Base-by-base conservation (phyloP, 2,113 vertebrate genomes). In the Symphodus melops region DNA sequence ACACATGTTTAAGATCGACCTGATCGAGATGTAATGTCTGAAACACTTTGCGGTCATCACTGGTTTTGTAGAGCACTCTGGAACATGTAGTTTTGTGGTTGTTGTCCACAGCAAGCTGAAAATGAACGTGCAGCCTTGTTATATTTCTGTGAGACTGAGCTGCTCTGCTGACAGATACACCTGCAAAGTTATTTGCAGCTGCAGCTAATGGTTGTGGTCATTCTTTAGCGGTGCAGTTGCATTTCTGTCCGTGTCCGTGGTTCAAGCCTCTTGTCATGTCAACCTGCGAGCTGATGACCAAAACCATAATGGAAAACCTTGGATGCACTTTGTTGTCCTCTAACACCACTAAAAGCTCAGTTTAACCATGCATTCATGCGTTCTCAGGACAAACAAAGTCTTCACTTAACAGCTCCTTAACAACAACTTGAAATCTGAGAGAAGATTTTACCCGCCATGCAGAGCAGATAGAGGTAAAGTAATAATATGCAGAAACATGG, bases 41-140 rank as follows among this genome's bases (percentile, higher is more conserved):
- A 84, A 96, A 95, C 84, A 97, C 49, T 3, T 88, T 48, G 4
- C 85, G 93, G 86, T 97, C 96, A 46, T 95, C 92, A 66, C 91
- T 82, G 77, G 96, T 94, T 86, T 94, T 94, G 64, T 95, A 96
- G 61, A 99, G 93, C 72, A 97, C 88, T 9, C 87, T 94, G 33
- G 95, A 94, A 75, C 97, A 98, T 85, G 88, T 89, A 20, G 94
- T 76, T 20, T 77, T 92, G 87, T 92, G 92, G 66, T 94, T 84
- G 68, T 94, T 87, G 89, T 95, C 95, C 88, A 98, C 93, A 80
- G 94, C 54, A 74, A 97, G 93, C 98, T 99, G 90, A 68, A 75
- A 88, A 94, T n/a, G 60, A 81, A 0, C 56, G 83, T 92, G 13
- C 0, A 44, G 6, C 6, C 17, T 39, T 33, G 1, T 69, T 62